Evolutionary conservation across 2,888 invertebrate genomes (phyloP), one percentile per base, ranked within the genome.

Genomic region (Noctua pronuba): DNA sequence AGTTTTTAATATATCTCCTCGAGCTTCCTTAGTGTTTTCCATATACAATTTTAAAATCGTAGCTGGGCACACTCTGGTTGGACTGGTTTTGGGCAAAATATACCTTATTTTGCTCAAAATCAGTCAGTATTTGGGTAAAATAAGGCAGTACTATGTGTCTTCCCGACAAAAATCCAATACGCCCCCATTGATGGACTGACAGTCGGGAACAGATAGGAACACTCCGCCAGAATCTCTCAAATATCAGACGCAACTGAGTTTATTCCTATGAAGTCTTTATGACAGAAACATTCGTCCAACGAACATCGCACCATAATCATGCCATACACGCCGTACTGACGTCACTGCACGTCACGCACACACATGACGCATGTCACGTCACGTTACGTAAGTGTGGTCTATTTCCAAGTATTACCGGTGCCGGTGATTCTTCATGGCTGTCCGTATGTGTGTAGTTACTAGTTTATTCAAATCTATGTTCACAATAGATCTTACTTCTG

Each of bases 331-430:
- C 24, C 60, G 28, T 46, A 2, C 41, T 82, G 79, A 86, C 84
- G 86, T 86, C 75, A 75, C 0, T 18, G 1, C 64, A 24, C 85
- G 82, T 77, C 85, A 83, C 66, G 11, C 44, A 44, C 74, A 67
- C 82, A 77, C 60, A 46, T 75, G 86, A 70, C 83, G 72, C 65
- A 65, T 18, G 16, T 13, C 6, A 75, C 83, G 79, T 78, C 84
- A 86, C 52, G n/a, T 86, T 67, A 75, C 66, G 58, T 75, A 69
- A 77, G 66, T 31, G 52, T 52, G 58, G 31, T 73, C 86, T 84
- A 86, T 83, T 84, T 84, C 69, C 64, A 70, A 16, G n/a, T 73
- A 67, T 44, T 69, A 46, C 49, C 65, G 35, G 44, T 82, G 35
- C 21, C 3, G 35, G 62, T 49, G 24, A 64, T 71, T 38, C 38